phyloP scores from a whole-genome alignment of 2,888 invertebrate species.

The Schizaphis graminum region DNA sequence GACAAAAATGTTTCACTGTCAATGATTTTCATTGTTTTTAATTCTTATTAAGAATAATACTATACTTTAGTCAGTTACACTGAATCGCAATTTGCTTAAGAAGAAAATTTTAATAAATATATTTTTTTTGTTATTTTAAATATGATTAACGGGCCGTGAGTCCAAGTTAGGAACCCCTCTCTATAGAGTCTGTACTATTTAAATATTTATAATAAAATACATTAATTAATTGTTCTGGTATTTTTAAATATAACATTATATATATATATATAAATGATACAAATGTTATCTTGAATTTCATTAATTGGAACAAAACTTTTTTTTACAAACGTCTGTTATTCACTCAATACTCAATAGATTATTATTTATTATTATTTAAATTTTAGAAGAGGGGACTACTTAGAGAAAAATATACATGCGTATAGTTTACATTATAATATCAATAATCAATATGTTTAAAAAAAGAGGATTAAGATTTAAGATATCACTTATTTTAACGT shows the following conservation, averaged over 20 bases:
- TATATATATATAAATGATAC: not conserved
- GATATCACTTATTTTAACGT: not conserved
- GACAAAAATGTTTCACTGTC: too few species aligned
- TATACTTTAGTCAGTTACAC: too few species aligned
- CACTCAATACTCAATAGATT: not conserved
- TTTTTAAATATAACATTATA: too few species aligned
- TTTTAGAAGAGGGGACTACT: not conserved
- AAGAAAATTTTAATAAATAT: too few species aligned
- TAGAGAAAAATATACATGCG: not conserved
- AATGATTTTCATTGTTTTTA: too few species aligned
- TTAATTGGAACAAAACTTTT: not conserved
- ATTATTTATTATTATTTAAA: not conserved
- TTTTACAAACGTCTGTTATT: not conserved
- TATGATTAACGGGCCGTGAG: too few species aligned
- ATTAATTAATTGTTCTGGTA: too few species aligned
- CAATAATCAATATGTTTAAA: not conserved
- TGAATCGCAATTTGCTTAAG: too few species aligned
- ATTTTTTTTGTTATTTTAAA: too few species aligned
- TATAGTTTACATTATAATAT: not conserved
- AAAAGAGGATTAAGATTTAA: not conserved
- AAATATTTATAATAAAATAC: too few species aligned
- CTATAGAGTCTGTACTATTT: not conserved
- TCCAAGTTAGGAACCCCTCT: too few species aligned
- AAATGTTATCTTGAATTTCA: not conserved
- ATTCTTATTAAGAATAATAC: too few species aligned